Conservation (phyloP, 64 coral and sea anemone species). For the Platygyra sinensis region DNA sequence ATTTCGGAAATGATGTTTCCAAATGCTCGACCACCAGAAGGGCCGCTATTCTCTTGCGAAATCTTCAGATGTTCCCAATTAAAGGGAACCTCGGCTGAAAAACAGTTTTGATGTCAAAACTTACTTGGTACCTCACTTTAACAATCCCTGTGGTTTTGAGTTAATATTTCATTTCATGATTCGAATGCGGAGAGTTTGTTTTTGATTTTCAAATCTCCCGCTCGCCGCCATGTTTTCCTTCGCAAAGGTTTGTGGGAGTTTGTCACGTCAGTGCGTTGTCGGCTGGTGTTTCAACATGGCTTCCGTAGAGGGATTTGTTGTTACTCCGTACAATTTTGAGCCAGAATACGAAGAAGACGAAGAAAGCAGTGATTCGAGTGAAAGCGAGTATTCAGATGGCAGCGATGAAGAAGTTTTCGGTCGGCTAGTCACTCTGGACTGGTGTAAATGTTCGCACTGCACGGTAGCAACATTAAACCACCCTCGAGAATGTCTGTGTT, state of each 20-base stretch:
- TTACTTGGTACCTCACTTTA: not conserved
- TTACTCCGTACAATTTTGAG: constrained; percentile 38
- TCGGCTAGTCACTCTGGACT: constrained; percentile 10
- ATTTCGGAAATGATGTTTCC: no score
- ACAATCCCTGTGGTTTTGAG: not conserved
- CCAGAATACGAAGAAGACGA: constrained; percentile 49
- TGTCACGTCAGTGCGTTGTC: constrained; percentile 44
- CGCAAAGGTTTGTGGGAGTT: constrained; percentile 2
- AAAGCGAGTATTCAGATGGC: constrained; percentile 9
- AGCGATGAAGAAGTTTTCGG: constrained; percentile 40
- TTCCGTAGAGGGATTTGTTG: constrained; percentile 24
- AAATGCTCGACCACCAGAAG: no score
- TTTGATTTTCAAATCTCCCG: no score
- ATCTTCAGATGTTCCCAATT: not conserved
- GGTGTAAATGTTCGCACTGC: constrained; percentile 43
- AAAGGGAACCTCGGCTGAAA: constrained; percentile 11
- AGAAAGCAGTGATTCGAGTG: constrained; percentile 14
- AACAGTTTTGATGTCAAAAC: constrained; percentile 1
- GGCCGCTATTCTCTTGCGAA: no score
- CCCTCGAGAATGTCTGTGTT: no score
- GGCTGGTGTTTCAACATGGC: no score
- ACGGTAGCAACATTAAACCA: constrained; percentile 29
- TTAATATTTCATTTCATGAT: not conserved
- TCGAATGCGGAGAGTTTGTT: not conserved
- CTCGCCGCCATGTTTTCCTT: not conserved